Evolutionary conservation across 2,888 invertebrate genomes (phyloP).

Genomic region (Dromius quadrimaculatus): DNA sequence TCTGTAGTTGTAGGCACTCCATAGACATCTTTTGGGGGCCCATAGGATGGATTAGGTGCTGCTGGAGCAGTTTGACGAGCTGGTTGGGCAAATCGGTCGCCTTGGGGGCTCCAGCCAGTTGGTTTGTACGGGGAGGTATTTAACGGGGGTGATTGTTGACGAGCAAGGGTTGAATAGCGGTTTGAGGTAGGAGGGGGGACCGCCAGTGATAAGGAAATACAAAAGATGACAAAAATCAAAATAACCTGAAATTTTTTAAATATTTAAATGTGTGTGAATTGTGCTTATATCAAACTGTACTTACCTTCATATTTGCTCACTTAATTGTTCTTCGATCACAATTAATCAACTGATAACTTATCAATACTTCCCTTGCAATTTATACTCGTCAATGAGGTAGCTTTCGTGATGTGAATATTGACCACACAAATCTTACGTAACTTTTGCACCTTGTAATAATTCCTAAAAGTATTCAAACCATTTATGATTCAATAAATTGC

Average conservation of each 20-base stretch:
- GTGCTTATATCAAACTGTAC: too few species aligned
- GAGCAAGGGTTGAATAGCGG: conserved; percentile 60
- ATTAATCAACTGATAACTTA: conserved; percentile 26
- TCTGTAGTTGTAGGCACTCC: conserved; percentile 62
- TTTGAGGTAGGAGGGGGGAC: conserved; percentile 66
- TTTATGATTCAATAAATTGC: neutral
- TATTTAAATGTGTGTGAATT: too few species aligned
- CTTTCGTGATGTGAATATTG: conserved; percentile 44
- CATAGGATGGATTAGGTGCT: conserved; percentile 58
- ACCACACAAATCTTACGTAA: conserved; percentile 44
- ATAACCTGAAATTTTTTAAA: too few species aligned
- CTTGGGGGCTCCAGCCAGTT: conserved; percentile 67
- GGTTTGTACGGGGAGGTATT: conserved; percentile 62
- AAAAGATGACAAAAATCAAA: neutral
- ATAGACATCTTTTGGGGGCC: conserved; percentile 55
- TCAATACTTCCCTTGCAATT: conserved; percentile 1
- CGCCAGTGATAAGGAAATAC: conserved; percentile 58
- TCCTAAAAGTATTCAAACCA: conserved; percentile 9
- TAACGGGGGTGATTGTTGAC: conserved; percentile 57
- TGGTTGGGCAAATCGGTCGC: conserved; percentile 66
- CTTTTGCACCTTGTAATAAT: conserved; percentile 15
- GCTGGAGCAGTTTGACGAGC: conserved; percentile 52
- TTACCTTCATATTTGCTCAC: conserved; percentile 36
- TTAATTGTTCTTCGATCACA: neutral
- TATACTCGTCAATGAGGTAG: conserved; percentile 31